Evolutionary conservation across 2,888 invertebrate genomes (phyloP).

Genomic region (Proisotoma minuta): DNA sequence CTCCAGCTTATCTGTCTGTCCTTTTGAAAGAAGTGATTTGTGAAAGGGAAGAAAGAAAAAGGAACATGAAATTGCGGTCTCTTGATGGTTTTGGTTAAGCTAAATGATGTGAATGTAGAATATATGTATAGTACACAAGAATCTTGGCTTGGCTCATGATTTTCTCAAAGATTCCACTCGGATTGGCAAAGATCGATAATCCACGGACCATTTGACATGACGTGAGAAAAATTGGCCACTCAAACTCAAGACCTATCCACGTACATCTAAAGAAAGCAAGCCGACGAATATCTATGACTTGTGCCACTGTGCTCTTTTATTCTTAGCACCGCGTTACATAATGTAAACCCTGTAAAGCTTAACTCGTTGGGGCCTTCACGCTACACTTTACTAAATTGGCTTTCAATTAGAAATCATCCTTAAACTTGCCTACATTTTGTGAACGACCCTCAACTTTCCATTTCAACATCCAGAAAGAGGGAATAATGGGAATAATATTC

Average conservation of each 20-base stretch:
- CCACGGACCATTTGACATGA: constrained; percentile 35
- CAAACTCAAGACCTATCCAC: neutral
- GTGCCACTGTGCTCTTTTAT: too few species aligned
- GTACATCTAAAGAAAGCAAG: neutral
- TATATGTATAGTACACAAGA: neutral
- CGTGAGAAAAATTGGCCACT: constrained; percentile 36
- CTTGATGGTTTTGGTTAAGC: too few species aligned
- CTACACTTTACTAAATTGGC: too few species aligned
- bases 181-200: constrained; percentile 27
- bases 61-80: too few species aligned
- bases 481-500: constrained; percentile 8
- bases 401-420: too few species aligned
- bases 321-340: neutral
- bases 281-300: neutral
- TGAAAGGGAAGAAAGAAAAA: too few species aligned
- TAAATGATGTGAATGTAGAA: constrained; percentile 2
- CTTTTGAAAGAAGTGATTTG: too few species aligned
- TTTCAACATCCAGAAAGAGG: neutral
- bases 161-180: constrained; percentile 4
- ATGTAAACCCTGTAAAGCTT: neutral
- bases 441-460: neutral
- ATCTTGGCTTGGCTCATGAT: neutral
- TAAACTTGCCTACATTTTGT: neutral
- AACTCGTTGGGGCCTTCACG: neutral
- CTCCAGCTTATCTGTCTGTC: too few species aligned